Conservation (phyloP, 2,888 invertebrate genomes). For the Holacanthella duospinosa region DNA sequence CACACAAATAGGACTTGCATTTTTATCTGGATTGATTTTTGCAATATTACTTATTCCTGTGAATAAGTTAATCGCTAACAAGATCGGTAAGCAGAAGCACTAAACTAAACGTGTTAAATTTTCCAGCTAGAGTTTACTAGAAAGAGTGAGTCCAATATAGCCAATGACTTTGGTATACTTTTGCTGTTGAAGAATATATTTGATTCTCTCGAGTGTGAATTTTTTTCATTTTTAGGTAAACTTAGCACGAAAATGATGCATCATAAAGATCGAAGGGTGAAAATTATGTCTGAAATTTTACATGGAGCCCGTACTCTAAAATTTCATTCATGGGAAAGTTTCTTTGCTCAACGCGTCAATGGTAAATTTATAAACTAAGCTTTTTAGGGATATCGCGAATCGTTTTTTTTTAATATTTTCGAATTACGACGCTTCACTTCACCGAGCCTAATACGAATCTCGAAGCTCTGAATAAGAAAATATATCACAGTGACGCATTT, state of each 20-base stretch:
- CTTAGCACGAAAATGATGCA: slow-evolving; percentile 74
- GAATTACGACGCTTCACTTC: no score
- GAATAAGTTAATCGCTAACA: slow-evolving; percentile 76
- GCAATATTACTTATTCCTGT: slow-evolving; percentile 81
- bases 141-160: no score
- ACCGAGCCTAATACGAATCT: no score
- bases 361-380: slow-evolving; percentile 1
- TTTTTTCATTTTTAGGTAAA: slow-evolving; percentile 14
- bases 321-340: slow-evolving; percentile 76
- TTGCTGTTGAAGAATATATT: not conserved
- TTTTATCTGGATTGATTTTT: slow-evolving; percentile 79
- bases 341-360: slow-evolving; percentile 28
- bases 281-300: slow-evolving; percentile 73
- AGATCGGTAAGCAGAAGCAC: slow-evolving; percentile 55
- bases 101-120: no score
- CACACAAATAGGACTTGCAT: slow-evolving; percentile 78
- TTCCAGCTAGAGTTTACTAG: no score
- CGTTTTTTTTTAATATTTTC: no score
- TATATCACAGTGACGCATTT: no score
- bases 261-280: slow-evolving; percentile 79
- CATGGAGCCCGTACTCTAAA: slow-evolving; percentile 82
- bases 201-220: no score
- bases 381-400: no score
- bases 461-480: no score
- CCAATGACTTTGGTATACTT: not conserved